Percentiles rank a stretch among this genome's conserved stretches.
Conservation (phyloP, 2,113 vertebrate species). For the Barnardius zonarius region DNA sequence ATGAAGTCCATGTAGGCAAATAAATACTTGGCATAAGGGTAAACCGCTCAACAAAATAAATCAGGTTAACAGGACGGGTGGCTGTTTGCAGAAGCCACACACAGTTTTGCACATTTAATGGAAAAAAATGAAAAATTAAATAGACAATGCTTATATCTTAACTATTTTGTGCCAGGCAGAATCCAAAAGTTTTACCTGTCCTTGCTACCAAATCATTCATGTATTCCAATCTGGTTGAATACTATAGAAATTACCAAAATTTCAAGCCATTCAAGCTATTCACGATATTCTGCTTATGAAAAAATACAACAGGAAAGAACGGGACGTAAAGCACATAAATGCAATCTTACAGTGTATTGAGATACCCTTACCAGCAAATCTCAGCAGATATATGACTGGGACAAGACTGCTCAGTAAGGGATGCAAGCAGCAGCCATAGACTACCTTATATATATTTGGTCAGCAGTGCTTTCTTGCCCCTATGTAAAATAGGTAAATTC, state of each 20-base stretch:
- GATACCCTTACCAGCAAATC: background rate
- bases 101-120: background rate
- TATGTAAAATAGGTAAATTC: background rate
- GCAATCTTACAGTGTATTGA: background rate
- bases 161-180: background rate
- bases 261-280: background rate
- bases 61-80: background rate
- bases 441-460: background rate
- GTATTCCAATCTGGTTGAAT: background rate
- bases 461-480: background rate
- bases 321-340: background rate
- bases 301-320: background rate
- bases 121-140: background rate
- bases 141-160: background rate
- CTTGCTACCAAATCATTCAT: background rate
- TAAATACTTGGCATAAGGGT: background rate
- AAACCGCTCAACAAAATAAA: background rate
- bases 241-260: background rate
- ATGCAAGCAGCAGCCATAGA: rapidly evolving
- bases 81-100: background rate
- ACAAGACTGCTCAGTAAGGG: background rate
- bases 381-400: background rate
- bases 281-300: background rate
- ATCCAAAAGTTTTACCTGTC: background rate
- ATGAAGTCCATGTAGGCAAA: background rate